Conservation (phyloP, 2,888 invertebrate species). For the Oscheius sp. region DNA sequence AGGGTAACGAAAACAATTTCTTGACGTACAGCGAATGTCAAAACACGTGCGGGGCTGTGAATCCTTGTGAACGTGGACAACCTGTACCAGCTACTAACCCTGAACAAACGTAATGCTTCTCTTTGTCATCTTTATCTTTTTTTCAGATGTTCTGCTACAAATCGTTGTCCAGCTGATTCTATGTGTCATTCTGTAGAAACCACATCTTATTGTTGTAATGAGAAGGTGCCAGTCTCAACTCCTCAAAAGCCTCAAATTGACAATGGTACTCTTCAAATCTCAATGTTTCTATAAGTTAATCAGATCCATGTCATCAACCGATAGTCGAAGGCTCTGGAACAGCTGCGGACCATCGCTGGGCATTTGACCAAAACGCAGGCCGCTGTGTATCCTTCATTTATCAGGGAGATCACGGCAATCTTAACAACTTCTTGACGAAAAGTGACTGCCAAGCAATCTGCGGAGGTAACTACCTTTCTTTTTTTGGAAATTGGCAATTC, state of each 20-base stretch:
- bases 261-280: background rate
- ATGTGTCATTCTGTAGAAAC: conserved; percentile 33
- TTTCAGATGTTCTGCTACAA: conserved; percentile 32
- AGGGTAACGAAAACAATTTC: conserved; percentile 66
- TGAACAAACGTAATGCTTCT: conserved; percentile 19
- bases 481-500: background rate
- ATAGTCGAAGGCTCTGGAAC: conserved; percentile 45
- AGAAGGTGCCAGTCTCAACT: background rate
- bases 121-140: too few relatives aligned
- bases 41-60: conserved; percentile 49
- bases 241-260: conserved; percentile 11
- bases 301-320: conserved; percentile 49
- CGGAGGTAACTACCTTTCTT: conserved; percentile 38
- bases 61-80: conserved; percentile 44
- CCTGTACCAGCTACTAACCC: conserved; percentile 32
- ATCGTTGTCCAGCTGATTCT: conserved; percentile 26
- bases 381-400: conserved; percentile 57
- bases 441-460: conserved; percentile 57
- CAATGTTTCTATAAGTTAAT: background rate
- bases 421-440: conserved; percentile 62
- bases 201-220: conserved; percentile 26
- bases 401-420: conserved; percentile 58
- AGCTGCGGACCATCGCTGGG: conserved; percentile 55
- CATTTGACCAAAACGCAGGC: conserved; percentile 40
- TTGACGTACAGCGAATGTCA: conserved; percentile 48